Conservation (phyloP, 2,113 vertebrate species). For the Vicugna pacos region DNA sequence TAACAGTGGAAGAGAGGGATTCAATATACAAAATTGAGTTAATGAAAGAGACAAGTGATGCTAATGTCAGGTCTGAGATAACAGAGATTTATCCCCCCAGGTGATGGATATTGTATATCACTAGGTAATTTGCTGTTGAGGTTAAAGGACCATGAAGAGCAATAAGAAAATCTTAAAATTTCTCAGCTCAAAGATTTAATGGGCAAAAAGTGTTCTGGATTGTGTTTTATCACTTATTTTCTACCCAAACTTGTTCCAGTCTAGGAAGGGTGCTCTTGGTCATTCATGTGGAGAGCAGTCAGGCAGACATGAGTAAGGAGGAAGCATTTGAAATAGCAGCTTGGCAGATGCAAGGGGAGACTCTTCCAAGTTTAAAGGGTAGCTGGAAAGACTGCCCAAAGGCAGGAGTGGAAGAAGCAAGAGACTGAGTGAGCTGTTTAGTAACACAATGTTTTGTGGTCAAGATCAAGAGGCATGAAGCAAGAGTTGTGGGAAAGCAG, state of each 20-base stretch:
- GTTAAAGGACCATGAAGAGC: neutral
- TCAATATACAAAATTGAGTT: neutral
- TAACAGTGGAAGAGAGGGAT: neutral
- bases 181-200: neutral
- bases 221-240: slow-evolving; percentile 54
- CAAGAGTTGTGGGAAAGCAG: slow-evolving; percentile 38
- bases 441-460: slow-evolving; percentile 17
- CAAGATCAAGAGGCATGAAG: slow-evolving; percentile 57
- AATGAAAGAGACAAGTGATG: neutral
- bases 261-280: neutral
- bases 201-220: neutral
- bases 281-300: slow-evolving; percentile 55
- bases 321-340: slow-evolving; percentile 63
- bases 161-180: slow-evolving; percentile 10
- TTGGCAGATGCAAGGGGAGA: slow-evolving; percentile 52
- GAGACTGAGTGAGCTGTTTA: slow-evolving; percentile 8
- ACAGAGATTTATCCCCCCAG: neutral
- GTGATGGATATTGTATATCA: neutral
- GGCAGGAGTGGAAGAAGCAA: slow-evolving; percentile 32
- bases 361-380: slow-evolving; percentile 72
- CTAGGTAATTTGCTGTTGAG: neutral
- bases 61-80: neutral
- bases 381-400: slow-evolving; percentile 53
- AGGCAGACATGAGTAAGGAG: slow-evolving; percentile 47
- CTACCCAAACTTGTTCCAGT: neutral